Base-by-base conservation (phyloP, 35 echinoderm and acorn worm species). In the Ptychodera flava region DNA sequence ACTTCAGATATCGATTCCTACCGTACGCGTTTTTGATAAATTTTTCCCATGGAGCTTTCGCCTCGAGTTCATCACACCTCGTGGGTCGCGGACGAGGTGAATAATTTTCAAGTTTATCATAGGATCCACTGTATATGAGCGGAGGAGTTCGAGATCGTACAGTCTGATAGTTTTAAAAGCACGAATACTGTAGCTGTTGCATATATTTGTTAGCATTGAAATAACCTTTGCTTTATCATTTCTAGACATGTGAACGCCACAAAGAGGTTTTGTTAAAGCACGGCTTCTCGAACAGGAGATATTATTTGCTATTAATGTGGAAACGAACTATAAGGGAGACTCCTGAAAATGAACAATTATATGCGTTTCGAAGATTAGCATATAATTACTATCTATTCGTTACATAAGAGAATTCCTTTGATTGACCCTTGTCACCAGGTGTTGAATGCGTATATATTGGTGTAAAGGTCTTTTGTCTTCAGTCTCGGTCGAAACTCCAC, bases 61-160 rank as follows among this genome's bases (percentile, higher is more conserved):
- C 15, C 96, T 37, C 0, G 96, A 94, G 83, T 89, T 99, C 0
- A 92, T 92, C 15, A 93, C 92, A 28, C 90, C 96, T 33, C 96
- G 81, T 14, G 96, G 96, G 85, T 99, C 96, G 1, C 96, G 84
- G 29, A 99, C 86, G 1, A 99, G 81, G 89, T 99, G 96, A 35
- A 99, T 92, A n/a, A 99, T 88, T 91, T 99, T 99, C 0, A 99
- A 79, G 38, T 99, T 94, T 28, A 88, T 83, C 0, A 80, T 30
- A n/a, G 92, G 45, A 16, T 34, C 53, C 34, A 85, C 86, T 0
- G 94, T 64, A 31, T 94, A 81, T 2, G 96, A 77, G 34, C 88
- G 77, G 6, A 99, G 27, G 36, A 94, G 88, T 76, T 91, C 86
- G 1, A 99, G 38, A 77, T 94, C 83, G 22, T 64, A 64, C 0